Evolutionary conservation across 1,140 invertebrate genomes (phyloP).

Genomic region (Lepeophtheirus salmonis): DNA sequence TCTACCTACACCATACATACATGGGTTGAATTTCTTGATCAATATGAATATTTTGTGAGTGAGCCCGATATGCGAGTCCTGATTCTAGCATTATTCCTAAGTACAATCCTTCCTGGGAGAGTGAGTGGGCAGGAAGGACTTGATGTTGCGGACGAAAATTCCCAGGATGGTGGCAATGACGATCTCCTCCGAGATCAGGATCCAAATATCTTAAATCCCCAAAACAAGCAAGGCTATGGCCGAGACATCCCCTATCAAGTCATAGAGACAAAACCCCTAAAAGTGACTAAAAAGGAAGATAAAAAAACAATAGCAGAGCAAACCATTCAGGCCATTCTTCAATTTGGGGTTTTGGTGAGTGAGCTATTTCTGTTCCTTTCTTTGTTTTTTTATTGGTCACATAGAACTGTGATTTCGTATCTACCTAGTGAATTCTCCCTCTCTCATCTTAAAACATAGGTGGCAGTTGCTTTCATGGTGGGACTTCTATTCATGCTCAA

Average conservation of each 20-base stretch:
- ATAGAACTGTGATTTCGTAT: neutral
- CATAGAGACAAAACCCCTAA: neutral
- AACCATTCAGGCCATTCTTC: constrained; percentile 8
- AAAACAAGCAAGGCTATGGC: constrained; percentile 15
- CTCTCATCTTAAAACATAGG: neutral
- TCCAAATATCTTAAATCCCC: constrained; percentile 15
- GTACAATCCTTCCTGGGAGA: too few relatives aligned
- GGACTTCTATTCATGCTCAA: constrained; percentile 15
- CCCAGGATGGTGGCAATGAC: neutral
- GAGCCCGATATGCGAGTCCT: too few relatives aligned
- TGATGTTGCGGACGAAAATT: neutral
- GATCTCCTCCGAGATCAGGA: constrained; percentile 1
- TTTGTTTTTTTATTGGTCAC: neutral
- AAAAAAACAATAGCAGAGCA: constrained; percentile 13
- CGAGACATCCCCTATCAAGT: constrained; percentile 1
- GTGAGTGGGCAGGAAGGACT: too few relatives aligned
- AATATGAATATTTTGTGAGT: too few relatives aligned
- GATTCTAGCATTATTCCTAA: too few relatives aligned
- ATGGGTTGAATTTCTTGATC: too few relatives aligned
- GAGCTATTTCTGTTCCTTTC: neutral
- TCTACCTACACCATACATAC: too few relatives aligned
- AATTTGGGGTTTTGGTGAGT: constrained; percentile 17
- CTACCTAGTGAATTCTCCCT: neutral
- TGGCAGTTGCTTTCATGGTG: constrained; percentile 15
- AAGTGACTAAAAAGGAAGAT: neutral